Base-by-base conservation (phyloP, 1,140 invertebrate genomes). In the Carcinoscorpius rotundicauda region DNA sequence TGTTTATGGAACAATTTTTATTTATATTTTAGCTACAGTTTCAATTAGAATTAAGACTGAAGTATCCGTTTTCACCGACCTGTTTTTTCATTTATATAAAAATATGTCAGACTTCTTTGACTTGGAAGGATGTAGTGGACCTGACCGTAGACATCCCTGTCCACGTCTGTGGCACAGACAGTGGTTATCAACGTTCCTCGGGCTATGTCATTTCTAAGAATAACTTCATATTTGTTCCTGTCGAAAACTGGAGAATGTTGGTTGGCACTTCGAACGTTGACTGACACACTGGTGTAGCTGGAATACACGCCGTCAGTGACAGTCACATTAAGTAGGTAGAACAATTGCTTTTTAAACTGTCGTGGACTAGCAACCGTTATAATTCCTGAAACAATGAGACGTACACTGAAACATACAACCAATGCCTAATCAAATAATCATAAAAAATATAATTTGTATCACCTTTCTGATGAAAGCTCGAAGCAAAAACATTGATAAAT, bases 241-340 rank as follows among this genome's bases (percentile, higher is more conserved):
- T 83, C 80, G 76, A 96, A 95, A 61, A 80, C 78, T 4, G 93
- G 93, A 68, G 85, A 81, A 72, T 89, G 81, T 49, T 82, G 81
- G 79, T 96, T 97, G 51, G 86, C 86, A 6, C 88, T 85, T 51
- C 88, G 76, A 57, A 94, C 83, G 69, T 86, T 84, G 52, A 97
- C 70, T 49, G 70, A 68, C 1, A 79, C 71, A 48, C 70, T 68
- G 0, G 89, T 83, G 76, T 90, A 93, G 60, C 84, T 87, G 4
- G 89, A 91, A 76, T 93, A 91, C 6, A 94, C 87, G 4, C 92
- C 91, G 79, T 97, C 93, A 53, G 89, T 92, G n/a, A 92, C 91
- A 3, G 89, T 91, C 10, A 97, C 84, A 75, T 95, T 96, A 5
- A 94, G 53, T 53, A 64, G 4, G 52, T 68, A 68, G 11, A 64